Evolutionary conservation across 2,888 invertebrate species (phyloP).

Genomic region (Nowickia ferox): DNA sequence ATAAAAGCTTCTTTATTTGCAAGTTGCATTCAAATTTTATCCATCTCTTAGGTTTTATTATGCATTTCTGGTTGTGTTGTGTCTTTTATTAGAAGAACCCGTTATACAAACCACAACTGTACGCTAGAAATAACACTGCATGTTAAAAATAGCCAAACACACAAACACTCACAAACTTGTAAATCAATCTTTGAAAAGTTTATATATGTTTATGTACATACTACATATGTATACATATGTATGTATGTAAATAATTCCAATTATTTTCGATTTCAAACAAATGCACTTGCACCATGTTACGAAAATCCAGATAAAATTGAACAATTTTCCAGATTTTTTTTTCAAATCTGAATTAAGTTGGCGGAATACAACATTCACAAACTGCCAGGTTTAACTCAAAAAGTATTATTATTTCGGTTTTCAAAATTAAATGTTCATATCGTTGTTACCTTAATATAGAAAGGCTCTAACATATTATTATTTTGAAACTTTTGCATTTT

Average conservation of each 20-base stretch:
- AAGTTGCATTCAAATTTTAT: constrained; percentile 51
- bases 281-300: neutral
- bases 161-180: neutral
- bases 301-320: too few species aligned
- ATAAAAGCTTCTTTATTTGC: constrained; percentile 50
- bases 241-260: constrained; percentile 2
- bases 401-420: too few species aligned
- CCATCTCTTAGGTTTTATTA: constrained; percentile 29
- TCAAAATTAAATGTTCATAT: too few species aligned
- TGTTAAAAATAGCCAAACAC: constrained; percentile 56
- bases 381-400: too few species aligned
- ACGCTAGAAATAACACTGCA: constrained; percentile 14
- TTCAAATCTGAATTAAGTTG: too few species aligned
- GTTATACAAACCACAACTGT: constrained; percentile 50
- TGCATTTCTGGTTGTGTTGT: constrained; percentile 35
- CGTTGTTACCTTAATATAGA: too few species aligned
- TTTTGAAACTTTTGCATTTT: too few species aligned
- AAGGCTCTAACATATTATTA: too few species aligned
- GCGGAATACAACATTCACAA: too few species aligned
- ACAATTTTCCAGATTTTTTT: too few species aligned
- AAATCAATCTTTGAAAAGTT: too few species aligned
- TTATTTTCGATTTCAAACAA: neutral
- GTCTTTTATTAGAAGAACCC: constrained; percentile 26
- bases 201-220: neutral
- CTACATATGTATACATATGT: neutral